Evolutionary conservation across 2,113 vertebrate genomes (phyloP), one percentile per base, ranked within the genome.

Genomic region (Panthera leo): DNA sequence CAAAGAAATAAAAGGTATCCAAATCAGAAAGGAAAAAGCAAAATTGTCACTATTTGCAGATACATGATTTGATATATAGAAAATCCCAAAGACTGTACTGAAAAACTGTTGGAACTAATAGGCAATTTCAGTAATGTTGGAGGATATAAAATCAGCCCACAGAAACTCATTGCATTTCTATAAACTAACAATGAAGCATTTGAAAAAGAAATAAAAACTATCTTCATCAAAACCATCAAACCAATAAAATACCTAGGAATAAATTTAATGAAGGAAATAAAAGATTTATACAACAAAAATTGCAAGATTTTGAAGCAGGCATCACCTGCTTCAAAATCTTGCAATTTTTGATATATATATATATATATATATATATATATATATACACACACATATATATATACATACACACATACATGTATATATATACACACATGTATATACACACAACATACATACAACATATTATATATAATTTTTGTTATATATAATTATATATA

Each of bases 181-280:
- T n/a, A 75, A 21, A 65, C 19, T 90, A 67, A 76, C 55, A 76
- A 85, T 5, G 13, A 95, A 84, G 19, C 21, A 61, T 61, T 61
- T 16, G 84, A 84, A 18, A 84, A 12, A 82, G n/a, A 84, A 84
- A n/a, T n/a, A 18, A 84, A 75, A 75, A 45, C 27, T n/a, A 21
- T 63, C 31, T 8, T 68, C 21, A 85, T 61, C 39, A 55, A 85
- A 1, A 23, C 5, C 5, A 76, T 36, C 13, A 58, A 87, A 91
- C 13, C 58, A 85, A 83, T 7, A 71, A 95, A 90, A 45, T 71
- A 84, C 15, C 27, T 85, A 42, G 18, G 48, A n/a, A 67, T 85
- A 90, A 27, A 85, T 76, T 55, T 95, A 90, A 67, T 48, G 55
- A 95, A 90, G 58, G 45, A 85, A 36, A 31, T 78, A 39, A 85